Evolutionary conservation across 2,113 vertebrate species (phyloP), one percentile per base, ranked within the genome.

Genomic region (Erinaceus europaeus): DNA sequence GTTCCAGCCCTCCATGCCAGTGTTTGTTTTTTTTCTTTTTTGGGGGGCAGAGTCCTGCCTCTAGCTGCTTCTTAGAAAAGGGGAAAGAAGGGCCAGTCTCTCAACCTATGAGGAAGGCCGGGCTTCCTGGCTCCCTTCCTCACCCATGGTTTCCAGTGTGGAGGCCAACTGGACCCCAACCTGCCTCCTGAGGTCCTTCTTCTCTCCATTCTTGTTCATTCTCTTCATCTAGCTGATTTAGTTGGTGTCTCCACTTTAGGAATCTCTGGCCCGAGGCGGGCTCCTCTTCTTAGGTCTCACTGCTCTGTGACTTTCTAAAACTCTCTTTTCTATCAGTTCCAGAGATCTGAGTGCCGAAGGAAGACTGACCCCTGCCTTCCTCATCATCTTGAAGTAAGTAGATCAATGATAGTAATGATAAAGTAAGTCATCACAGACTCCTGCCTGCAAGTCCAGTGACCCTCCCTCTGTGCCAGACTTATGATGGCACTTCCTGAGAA

Each of bases 221-320:
- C 83, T 67, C 55, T 72, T 80, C n/a, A 61, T 32, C 14, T 38
- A 21, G 46, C 55, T 15, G 52, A 77, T 20, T 6, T 34, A n/a
- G 52, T 40, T 23, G 21, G 59, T 68, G 55, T 79, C 62, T 68
- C 40, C 71, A 65, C 9, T 93, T 83, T 27, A 20, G 75, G 34
- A 52, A 90, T 72, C 64, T 90, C 73, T 86, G 62, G 23, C 32
- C 52, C 36, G 53, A 42, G 36, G 29, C 75, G 17, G 13, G 21
- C 2, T 80, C 38, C 20, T 13, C 11, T 55, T 69, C 23, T 88
- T 79, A n/a, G n/a, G 61, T 52, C 78, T 91, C 84, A 80, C 44
- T 67, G 23, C 64, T 94, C 64, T 57, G n/a, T 68, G 57, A 10
- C 34, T 53, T 82, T 82, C 74, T 10, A 20, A 85, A 75, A 82